These are phyloP conservation scores for Micropoecilia bifurca DNA, from an alignment of 2,797 vertebrate species.

Conservation along the genomic window DNA sequence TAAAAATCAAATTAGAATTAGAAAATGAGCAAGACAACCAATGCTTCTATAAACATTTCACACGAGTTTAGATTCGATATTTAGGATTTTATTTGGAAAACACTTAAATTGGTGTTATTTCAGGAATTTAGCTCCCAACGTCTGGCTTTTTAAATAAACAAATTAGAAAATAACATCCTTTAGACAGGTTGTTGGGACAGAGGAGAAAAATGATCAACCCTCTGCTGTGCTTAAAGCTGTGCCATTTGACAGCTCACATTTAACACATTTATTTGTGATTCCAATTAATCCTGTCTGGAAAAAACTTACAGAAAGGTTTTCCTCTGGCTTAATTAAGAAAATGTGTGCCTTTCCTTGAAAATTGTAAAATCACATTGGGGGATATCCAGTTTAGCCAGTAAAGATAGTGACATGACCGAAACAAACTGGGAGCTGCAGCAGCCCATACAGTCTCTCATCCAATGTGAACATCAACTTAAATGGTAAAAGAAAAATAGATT, in stretches of 20 bases:
- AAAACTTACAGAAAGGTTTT: neutral
- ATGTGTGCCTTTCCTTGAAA: neutral
- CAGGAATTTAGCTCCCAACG: neutral
- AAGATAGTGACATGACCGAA: neutral
- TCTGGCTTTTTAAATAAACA: neutral
- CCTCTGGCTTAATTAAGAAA: neutral
- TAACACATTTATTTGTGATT: neutral
- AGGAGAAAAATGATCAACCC: neutral
- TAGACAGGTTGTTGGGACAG: neutral
- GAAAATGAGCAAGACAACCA: neutral
- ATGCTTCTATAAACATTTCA: neutral
- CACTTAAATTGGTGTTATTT: neutral
- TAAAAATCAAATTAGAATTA: neutral
- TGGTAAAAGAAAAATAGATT: neutral
- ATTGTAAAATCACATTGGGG: neutral
- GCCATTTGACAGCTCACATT: neutral
- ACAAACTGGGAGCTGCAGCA: neutral
- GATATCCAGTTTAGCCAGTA: neutral
- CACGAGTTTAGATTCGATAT: neutral
- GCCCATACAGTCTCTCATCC: neutral
- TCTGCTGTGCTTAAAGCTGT: conserved; percentile 3
- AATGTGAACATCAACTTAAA: neutral
- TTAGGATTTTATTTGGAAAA: neutral
- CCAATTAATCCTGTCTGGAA: neutral
- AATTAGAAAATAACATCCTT: neutral